Evolutionary conservation across 2,888 invertebrate genomes (phyloP).

Genomic region (Anthophora plumipes): DNA sequence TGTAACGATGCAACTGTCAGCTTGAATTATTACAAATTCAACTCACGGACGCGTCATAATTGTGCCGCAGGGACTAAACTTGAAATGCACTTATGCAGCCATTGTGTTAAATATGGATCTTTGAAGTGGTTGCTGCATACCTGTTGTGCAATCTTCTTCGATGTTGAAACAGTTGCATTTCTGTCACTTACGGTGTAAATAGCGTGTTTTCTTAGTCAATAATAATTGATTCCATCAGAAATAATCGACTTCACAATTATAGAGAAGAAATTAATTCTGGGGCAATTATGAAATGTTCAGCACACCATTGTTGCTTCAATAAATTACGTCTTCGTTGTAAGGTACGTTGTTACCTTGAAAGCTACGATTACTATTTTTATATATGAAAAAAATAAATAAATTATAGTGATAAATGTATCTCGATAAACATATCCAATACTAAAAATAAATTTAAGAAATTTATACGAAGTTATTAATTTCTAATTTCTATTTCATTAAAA

Average conservation of each 20-base stretch:
- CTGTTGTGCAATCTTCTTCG: conserved; percentile 37
- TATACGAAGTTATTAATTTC: too few species aligned
- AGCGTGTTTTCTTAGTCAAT: background rate
- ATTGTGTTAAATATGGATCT: conserved; percentile 59
- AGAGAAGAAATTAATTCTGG: background rate
- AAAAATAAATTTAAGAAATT: too few species aligned
- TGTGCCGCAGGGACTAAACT: conserved; percentile 38
- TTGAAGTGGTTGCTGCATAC: conserved; percentile 46
- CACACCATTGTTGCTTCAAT: background rate
- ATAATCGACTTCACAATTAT: background rate
- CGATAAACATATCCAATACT: too few species aligned
- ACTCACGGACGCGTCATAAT: conserved; percentile 22
- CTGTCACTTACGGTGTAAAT: conserved; percentile 24
- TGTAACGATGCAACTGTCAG: conserved; percentile 10
- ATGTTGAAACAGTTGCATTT: conserved; percentile 38
- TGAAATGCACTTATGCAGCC: conserved; percentile 37
- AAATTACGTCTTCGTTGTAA: background rate
- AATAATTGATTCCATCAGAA: background rate
- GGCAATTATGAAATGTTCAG: background rate
- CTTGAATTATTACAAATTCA: conserved; percentile 30
- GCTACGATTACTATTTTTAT: background rate
- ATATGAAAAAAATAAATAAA: background rate
- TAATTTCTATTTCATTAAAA: too few species aligned
- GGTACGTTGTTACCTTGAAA: background rate
- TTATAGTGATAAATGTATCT: too few species aligned